Percentiles rank a stretch among this genome's conserved stretches.
phyloP scores from a whole-genome alignment of 1,140 invertebrate species.

The Aradophagus sp. region DNA sequence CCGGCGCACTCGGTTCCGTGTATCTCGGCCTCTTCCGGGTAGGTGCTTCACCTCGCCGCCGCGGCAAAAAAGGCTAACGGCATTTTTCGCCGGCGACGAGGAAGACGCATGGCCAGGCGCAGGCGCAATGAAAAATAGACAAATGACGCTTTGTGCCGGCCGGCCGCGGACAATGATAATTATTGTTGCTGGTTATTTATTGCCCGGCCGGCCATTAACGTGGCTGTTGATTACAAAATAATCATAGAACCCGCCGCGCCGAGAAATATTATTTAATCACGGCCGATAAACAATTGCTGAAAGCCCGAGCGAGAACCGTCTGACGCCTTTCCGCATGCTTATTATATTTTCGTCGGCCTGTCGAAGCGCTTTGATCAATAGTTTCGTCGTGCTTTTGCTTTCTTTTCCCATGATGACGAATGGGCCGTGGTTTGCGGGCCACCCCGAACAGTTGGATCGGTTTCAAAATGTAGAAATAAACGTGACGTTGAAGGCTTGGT shows the following conservation, averaged over 20 bases:
- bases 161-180: slow-evolving; percentile 41
- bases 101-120: slow-evolving; percentile 27
- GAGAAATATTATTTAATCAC: slow-evolving; percentile 30
- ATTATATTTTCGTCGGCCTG: no score
- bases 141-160: slow-evolving; percentile 34
- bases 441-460: no score
- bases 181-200: slow-evolving; percentile 51
- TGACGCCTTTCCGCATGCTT: no score
- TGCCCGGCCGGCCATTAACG: slow-evolving; percentile 11
- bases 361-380: no score
- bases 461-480: no score
- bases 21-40: slow-evolving; percentile 51
- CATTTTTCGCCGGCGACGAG: slow-evolving; percentile 21
- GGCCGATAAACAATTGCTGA: slow-evolving; percentile 11
- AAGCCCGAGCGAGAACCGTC: no score
- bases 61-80: slow-evolving; percentile 30
- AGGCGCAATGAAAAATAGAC: slow-evolving; percentile 49
- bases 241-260: neutral
- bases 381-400: no score
- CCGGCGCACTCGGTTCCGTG: slow-evolving; percentile 43
- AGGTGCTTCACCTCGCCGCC: slow-evolving; percentile 30
- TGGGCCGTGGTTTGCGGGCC: no score
- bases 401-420: no score
- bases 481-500: no score
- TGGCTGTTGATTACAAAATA: slow-evolving; percentile 26